Evolutionary conservation across 2,888 invertebrate species (phyloP), one percentile per base, ranked within the genome.

Genomic region (Pemphredon lugubris): DNA sequence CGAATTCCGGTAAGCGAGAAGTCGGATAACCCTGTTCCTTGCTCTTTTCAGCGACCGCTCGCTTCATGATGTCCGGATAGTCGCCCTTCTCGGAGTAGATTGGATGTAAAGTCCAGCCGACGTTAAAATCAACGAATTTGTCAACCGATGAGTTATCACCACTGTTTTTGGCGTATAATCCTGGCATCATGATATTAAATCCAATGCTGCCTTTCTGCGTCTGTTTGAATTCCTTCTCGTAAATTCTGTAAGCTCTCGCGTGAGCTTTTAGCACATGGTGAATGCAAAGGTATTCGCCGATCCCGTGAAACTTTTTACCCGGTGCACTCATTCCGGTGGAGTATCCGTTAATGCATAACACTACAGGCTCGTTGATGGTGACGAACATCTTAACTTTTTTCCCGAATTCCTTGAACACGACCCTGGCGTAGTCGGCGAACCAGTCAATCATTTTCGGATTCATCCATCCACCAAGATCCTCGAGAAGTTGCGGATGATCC

Each of bases 211-310:
- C 94, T 80, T 91, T 91, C 75, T 92, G 91, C 9, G 86, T 81
- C 14, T 90, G 84, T 57, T 92, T 91, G 84, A 93, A 95, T 60
- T 92, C 90, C 6, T 91, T 87, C 32, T 93, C 91, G 79, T 93
- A 94, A 83, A 94, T 90, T 80, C 93, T 93, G 75, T 93, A 94
- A n/a, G 91, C 93, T 83, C 91, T 92, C 0, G 94, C 94, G 83
- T 96, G 96, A 0, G 96, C 94, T 84, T 94, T 93, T 14, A 96
- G 88, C 54, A 94, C 89, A 84, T 95, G 94, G 83, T 95, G 95
- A 0, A 93, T 92, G 76, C 94, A 95, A 0, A 93, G 88, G 84
- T 96, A 96, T 69, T 92, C 91, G 0, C 93, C 94, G 47, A 93
- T 90, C 1, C 93, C 93, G 1, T 92, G 77, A 0, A 81, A 6